A percentile compares a stretch with the other conserved stretches of the same genome.
Conservation (phyloP, 2,797 vertebrate genomes). For the Phyllotis vaccarum region DNA sequence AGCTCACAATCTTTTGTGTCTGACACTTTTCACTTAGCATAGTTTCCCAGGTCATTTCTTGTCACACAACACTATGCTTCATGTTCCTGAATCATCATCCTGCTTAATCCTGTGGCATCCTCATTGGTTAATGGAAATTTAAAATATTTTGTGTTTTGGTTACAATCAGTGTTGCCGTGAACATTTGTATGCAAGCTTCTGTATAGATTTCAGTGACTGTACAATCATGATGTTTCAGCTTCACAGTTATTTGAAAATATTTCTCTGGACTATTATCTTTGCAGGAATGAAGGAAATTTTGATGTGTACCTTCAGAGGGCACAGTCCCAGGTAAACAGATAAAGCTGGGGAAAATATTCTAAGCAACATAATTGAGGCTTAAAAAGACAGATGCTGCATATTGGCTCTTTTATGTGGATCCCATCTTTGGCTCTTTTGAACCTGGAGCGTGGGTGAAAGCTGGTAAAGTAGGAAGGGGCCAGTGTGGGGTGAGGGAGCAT, state of each 20-base stretch:
- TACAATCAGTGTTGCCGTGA: background rate
- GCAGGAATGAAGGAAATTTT: too few relatives aligned
- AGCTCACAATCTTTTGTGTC: background rate
- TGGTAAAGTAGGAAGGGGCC: background rate
- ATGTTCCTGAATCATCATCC: background rate
- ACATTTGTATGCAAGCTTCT: background rate
- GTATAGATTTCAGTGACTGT: background rate
- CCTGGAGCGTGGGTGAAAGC: background rate
- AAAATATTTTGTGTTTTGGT: conserved; percentile 10
- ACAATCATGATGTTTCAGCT: too few relatives aligned
- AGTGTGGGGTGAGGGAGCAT: too few relatives aligned
- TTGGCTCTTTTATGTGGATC: background rate
- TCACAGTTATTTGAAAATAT: too few relatives aligned
- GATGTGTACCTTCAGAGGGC: too few relatives aligned
- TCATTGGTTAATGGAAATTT: conserved; percentile 6
- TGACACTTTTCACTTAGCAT: background rate
- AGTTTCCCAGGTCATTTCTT: background rate
- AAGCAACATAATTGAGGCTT: background rate
- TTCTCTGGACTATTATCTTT: too few relatives aligned
- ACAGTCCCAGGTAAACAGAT: background rate
- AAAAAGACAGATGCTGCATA: background rate
- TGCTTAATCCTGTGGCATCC: background rate
- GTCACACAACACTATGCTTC: background rate
- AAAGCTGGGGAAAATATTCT: background rate
- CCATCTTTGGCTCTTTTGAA: background rate